phyloP scores from a whole-genome alignment of 2,113 vertebrate genomes.

The Charadrius vociferus region DNA sequence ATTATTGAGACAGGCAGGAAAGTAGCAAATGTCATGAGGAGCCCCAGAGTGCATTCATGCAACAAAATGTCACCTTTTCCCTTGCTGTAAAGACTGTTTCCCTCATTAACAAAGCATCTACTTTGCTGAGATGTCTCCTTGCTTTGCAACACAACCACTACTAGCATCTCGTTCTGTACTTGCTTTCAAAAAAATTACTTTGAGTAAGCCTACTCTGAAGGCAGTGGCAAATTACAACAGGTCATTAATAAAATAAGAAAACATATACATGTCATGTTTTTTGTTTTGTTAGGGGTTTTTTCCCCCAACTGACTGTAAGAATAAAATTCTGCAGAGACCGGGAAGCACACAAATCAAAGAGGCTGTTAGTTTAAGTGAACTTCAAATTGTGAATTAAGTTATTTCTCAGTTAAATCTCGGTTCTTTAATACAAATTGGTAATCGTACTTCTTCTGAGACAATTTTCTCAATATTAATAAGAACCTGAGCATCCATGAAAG shows the following conservation, averaged over 20 bases:
- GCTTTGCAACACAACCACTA: neutral
- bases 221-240: neutral
- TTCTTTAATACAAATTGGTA: neutral
- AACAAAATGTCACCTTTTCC: neutral
- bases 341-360: neutral
- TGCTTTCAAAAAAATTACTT: neutral
- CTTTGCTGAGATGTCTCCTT: neutral
- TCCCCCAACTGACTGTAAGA: neutral
- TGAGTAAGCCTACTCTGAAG: neutral
- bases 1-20: neutral
- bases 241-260: neutral
- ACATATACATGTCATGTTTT: accelerated
- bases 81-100: neutral
- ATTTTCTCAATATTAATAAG: neutral
- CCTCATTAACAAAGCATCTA: neutral
- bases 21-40: neutral
- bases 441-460: neutral
- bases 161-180: neutral
- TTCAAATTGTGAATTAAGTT: neutral
- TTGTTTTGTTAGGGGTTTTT: neutral
- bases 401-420: neutral
- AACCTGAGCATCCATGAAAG: neutral
- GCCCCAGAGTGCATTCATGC: neutral
- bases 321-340: neutral
- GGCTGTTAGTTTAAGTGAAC: neutral